Percentiles rank a stretch among this genome's conserved stretches.
Conservation (phyloP, 2,797 vertebrate species). For the Nannoperca obscura region DNA sequence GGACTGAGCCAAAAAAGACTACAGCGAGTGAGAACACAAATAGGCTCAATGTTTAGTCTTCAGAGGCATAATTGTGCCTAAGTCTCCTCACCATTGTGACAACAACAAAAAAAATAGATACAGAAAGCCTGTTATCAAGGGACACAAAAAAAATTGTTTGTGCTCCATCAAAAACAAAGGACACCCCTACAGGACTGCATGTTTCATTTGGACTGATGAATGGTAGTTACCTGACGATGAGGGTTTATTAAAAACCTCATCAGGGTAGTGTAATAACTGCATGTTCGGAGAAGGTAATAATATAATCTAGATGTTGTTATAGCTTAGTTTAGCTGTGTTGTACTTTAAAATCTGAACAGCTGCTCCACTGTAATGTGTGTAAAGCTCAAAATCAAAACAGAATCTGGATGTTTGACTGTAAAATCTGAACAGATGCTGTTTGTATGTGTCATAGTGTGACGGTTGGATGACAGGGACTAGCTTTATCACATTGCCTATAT, state of each 20-base stretch:
- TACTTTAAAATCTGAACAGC: constrained; percentile 62
- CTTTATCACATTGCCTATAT: constrained; percentile 79
- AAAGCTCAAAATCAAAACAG: constrained; percentile 60
- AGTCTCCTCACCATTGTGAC: constrained; percentile 47
- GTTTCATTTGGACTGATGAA: constrained; percentile 61
- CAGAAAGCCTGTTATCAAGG: constrained; percentile 43
- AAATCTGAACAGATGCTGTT: constrained; percentile 62
- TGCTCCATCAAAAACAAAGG: constrained; percentile 58
- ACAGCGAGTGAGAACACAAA: constrained; percentile 57
- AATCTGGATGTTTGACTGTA: constrained; percentile 58
- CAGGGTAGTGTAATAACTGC: constrained; percentile 69
- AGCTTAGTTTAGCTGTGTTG: constrained; percentile 71
- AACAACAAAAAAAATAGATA: constrained; percentile 34
- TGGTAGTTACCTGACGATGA: constrained; percentile 46
- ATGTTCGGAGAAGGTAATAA: constrained; percentile 64
- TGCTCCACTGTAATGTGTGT: constrained; percentile 50
- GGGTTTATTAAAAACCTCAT: constrained; percentile 44
- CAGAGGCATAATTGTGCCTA: constrained; percentile 46
- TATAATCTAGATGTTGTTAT: constrained; percentile 62
- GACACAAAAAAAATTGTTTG: constrained; percentile 57
- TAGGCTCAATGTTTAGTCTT: constrained; percentile 58
- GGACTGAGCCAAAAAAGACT: constrained; percentile 50
- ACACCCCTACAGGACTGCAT: constrained; percentile 66
- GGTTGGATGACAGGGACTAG: constrained; percentile 78
- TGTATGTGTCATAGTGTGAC: constrained; percentile 58